Base-by-base conservation (phyloP, 1,140 invertebrate genomes). In the Panulirus ornatus region DNA sequence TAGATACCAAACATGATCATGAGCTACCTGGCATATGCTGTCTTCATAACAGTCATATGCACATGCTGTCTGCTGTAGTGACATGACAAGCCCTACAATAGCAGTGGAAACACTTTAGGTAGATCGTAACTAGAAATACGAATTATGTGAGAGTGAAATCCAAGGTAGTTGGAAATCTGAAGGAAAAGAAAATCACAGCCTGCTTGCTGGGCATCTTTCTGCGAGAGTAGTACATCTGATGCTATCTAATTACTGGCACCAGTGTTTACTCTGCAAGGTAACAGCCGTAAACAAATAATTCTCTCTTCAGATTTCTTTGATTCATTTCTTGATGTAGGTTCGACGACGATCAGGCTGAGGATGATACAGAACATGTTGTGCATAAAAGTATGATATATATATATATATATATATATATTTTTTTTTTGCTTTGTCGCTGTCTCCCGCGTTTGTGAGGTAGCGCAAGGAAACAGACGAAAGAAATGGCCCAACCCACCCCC, bases 251-350 rank as follows among this genome's bases (percentile, higher is more conserved):
- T 66, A 27, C 58, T 66, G 58, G 16, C 58, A 27, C 16, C 8
- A 8, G 58, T n/a, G n/a, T n/a, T 66, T 30, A 66, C 58, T 66
- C 58, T 8, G 58, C 58, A 30, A 19, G 71, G 44, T 19, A 9
- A 54, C 47, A 40, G 44, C 30, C 51, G 36, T 75, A 30, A 86
- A 86, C 36, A 51, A 86, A 76, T 76, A 22, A 58, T 34, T 47
- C 58, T 83, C 16, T 11, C 36, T 86, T 36, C 14, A 42, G 27
- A 9, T 34, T 5, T 19, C 36, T n/a, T 11, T 27, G 11, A 14
- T 27, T 89, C 88, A 89, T 89, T 89, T 89, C 79, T 89, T 89
- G 66, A 89, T 89, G 88, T 89, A 89, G 2, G 78, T 44, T 38
- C 88, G 66, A 11, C 88, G 88, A 42, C 88, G 88, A 47, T 89